phyloP scores from a whole-genome alignment of 2,113 vertebrate species.

The Falco punctatus region DNA sequence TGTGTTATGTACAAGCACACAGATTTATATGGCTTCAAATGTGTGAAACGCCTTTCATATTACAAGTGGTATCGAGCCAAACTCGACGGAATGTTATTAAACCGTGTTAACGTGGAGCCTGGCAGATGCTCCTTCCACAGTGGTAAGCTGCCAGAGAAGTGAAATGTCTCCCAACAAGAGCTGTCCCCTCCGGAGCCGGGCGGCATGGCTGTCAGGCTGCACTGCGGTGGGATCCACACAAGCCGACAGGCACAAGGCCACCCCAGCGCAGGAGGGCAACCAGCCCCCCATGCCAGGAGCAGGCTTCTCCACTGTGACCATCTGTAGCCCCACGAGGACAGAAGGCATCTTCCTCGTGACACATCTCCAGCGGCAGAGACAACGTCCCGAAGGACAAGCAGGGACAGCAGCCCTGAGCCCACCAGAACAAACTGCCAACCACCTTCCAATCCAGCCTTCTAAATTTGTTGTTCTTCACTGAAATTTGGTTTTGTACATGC shows the following conservation, averaged over 20 bases:
- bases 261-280: background rate
- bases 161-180: background rate
- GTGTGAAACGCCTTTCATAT: background rate
- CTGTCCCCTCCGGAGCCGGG: fast-evolving
- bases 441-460: background rate
- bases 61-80: background rate
- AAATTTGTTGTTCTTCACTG: background rate
- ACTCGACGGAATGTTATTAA: background rate
- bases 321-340: background rate
- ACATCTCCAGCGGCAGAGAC: background rate
- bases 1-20: background rate
- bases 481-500: background rate
- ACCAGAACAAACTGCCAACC: background rate
- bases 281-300: no score
- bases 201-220: fast-evolving
- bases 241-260: fast-evolving
- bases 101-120: background rate
- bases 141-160: background rate
- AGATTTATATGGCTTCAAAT: background rate
- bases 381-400: background rate
- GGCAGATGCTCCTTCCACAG: background rate
- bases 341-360: no score
- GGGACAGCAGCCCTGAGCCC: background rate
- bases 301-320: fast-evolving
- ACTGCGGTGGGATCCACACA: fast-evolving